Percentiles rank a stretch among this genome's conserved stretches.
phyloP scores from a whole-genome alignment of 2,888 invertebrate genomes.

The Seira ritae region DNA sequence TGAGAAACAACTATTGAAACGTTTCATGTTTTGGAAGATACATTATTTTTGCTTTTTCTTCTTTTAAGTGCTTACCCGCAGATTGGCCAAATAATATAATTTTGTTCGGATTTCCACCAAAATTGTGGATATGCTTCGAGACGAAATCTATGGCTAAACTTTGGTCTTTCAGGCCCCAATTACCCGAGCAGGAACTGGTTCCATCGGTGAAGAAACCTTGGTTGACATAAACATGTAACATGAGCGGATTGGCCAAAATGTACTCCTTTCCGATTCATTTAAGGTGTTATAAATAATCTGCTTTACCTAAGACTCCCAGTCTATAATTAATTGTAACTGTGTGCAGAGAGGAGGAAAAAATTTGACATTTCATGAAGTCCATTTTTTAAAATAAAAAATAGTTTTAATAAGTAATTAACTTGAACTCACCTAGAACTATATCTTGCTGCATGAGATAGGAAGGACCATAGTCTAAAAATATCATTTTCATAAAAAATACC shows the following conservation, averaged over 20 bases:
- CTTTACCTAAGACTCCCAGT: no score
- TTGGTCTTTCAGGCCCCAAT: conserved; percentile 57
- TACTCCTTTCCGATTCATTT: neutral
- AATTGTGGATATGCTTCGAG: conserved; percentile 28
- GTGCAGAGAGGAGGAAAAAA: no score
- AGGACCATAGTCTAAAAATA: conserved; percentile 48
- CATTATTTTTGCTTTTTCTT: neutral
- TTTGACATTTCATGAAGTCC: no score
- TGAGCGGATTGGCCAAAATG: neutral
- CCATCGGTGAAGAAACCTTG: conserved; percentile 59
- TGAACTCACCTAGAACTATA: conserved; percentile 43
- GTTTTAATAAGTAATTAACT: conserved; percentile 36
- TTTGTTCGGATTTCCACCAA: conserved; percentile 50
- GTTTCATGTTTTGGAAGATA: neutral
- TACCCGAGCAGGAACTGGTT: conserved; percentile 42
- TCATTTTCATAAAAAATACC: neutral
- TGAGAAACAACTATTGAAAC: neutral
- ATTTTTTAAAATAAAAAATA: no score
- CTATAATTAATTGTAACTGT: conserved; percentile 1
- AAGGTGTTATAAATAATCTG: no score
- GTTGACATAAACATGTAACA: neutral
- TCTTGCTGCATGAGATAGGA: conserved; percentile 57
- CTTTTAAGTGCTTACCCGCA: neutral
- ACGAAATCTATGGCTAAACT: conserved; percentile 53
- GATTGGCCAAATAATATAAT: conserved; percentile 40